Evolutionary conservation across 2,113 vertebrate genomes (phyloP).

Genomic region (Lanius collurio): DNA sequence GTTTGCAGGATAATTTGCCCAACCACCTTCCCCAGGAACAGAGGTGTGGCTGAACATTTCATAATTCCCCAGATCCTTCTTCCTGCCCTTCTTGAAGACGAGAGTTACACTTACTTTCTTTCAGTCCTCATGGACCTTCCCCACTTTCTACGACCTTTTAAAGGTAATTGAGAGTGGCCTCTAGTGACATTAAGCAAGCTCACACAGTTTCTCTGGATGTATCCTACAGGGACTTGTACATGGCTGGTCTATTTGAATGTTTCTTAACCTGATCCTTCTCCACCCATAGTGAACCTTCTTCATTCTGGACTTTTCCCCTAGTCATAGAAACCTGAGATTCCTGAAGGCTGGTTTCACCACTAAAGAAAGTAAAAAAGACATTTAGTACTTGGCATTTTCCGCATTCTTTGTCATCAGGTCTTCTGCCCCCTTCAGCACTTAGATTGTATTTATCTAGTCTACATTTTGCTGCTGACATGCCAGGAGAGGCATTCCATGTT

Average conservation of each 20-base stretch:
- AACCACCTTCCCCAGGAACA: neutral
- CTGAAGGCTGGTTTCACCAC: neutral
- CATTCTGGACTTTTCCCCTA: neutral
- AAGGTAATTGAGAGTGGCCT: neutral
- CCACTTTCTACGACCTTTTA: neutral
- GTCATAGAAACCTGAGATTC: neutral
- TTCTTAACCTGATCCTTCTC: neutral
- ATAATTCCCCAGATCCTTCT: neutral
- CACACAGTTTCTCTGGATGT: neutral
- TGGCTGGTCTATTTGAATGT: neutral
- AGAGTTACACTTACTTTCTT: neutral
- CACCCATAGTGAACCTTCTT: neutral
- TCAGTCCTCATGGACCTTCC: neutral
- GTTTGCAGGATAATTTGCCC: neutral
- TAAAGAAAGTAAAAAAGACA: neutral
- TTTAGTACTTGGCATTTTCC: neutral
- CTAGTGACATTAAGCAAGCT: neutral
- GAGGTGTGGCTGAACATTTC: neutral
- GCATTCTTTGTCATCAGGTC: neutral
- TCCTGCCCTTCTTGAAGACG: neutral
- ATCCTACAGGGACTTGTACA: neutral
- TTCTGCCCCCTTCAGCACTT: neutral
- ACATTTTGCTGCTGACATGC: neutral
- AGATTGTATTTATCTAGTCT: neutral
- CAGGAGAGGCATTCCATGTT: neutral